Conservation (phyloP, 2,888 invertebrate genomes). For the Eutolmus rufibarbis region DNA sequence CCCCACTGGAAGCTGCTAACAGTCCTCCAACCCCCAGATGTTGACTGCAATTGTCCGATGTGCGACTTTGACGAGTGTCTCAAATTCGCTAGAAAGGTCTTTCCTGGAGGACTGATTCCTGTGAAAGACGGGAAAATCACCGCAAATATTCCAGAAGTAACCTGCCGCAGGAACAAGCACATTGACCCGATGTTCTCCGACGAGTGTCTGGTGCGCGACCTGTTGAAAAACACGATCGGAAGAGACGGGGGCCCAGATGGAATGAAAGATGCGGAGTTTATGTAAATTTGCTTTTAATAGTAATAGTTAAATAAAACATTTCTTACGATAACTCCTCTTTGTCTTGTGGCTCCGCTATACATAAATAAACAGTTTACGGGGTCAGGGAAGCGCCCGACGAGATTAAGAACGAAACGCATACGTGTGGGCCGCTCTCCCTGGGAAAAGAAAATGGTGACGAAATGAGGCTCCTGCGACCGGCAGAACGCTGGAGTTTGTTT, state of each 20-base stretch:
- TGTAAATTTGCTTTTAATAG: constrained; percentile 8
- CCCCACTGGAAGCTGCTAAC: neutral
- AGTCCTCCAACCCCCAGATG: neutral
- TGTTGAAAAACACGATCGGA: neutral
- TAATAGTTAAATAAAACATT: constrained; percentile 28
- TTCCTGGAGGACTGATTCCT: neutral
- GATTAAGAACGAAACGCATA: neutral
- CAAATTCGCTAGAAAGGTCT: neutral
- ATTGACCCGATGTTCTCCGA: neutral
- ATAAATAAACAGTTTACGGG: constrained; percentile 16
- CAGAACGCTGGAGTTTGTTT: neutral
- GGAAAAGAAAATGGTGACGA: neutral
- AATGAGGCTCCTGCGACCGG: neutral
- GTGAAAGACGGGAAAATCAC: neutral
- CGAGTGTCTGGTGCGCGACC: neutral
- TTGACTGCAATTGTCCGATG: neutral
- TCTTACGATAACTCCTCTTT: neutral
- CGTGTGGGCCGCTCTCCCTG: neutral
- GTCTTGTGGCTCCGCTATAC: constrained; percentile 1
- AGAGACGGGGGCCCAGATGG: neutral
- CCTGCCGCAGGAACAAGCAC: neutral
- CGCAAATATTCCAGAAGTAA: neutral
- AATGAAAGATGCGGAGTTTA: neutral
- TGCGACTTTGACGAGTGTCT: neutral
- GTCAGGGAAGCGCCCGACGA: neutral